phyloP scores from a whole-genome alignment of 2,797 vertebrate species.

The Silurus aristotelis region DNA sequence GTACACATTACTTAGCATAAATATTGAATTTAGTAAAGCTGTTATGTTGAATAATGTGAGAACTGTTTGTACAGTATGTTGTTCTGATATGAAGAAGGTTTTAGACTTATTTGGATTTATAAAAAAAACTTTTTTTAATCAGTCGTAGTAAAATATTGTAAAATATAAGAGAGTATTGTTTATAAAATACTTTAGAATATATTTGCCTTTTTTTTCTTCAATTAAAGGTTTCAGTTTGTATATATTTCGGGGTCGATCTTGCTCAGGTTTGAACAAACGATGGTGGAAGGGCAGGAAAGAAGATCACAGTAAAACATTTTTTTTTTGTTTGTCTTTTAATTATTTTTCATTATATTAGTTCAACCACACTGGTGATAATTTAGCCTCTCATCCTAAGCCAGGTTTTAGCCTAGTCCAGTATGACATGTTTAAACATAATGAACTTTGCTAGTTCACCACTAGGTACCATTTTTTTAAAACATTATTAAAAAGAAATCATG shows the following conservation, averaged over 20 bases:
- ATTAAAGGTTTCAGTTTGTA: neutral
- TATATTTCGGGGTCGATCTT: neutral
- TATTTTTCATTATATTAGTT: too few species aligned
- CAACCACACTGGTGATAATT: neutral
- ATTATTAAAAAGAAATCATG: neutral
- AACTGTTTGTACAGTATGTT: conserved; percentile 70
- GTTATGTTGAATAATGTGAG: conserved; percentile 52
- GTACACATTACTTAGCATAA: conserved; percentile 82
- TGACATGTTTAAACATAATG: neutral
- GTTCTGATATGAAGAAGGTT: conserved; percentile 25
- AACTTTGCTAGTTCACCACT: neutral
- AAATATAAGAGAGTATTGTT: neutral
- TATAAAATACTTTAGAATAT: neutral
- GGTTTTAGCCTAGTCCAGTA: neutral
- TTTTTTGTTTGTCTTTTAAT: neutral
- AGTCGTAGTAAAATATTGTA: neutral
- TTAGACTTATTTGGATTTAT: neutral
- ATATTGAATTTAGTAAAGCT: conserved; percentile 78
- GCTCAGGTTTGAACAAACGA: neutral
- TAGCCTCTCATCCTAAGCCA: neutral
- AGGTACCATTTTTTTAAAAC: neutral
- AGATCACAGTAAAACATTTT: neutral
- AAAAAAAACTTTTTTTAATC: neutral
- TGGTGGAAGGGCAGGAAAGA: neutral
- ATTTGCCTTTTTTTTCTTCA: neutral